phyloP scores from a whole-genome alignment of 1,140 invertebrate species.

The Drosophila gunungcola region DNA sequence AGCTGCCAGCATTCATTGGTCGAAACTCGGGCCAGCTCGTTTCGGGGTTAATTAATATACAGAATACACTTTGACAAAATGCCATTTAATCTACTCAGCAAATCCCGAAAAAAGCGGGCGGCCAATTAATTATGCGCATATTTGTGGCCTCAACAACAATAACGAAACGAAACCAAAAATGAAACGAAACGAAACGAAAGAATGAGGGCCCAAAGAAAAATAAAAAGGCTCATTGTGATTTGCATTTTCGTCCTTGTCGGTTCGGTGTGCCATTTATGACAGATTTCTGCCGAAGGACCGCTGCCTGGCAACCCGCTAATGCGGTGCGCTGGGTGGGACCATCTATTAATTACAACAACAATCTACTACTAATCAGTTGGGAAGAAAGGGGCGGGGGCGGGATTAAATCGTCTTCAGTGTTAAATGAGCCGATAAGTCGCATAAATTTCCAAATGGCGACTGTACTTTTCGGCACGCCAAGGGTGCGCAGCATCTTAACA shows the following conservation, averaged over 20 bases:
- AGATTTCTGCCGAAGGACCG: constrained; percentile 42
- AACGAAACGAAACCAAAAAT: not conserved
- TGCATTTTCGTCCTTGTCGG: constrained; percentile 55
- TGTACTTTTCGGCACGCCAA: constrained; percentile 21
- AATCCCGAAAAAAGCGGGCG: constrained; percentile 35
- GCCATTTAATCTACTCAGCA: constrained; percentile 77
- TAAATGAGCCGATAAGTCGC: constrained; percentile 68
- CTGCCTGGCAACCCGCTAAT: constrained; percentile 14
- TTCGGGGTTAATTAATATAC: constrained; percentile 71
- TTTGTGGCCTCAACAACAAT: constrained; percentile 60
- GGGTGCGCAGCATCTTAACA: not conserved
- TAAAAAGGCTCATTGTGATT: constrained; percentile 73
- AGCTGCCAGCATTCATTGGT: constrained; percentile 1
- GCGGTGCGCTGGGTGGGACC: constrained; percentile 24
- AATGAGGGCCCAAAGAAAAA: not conserved
- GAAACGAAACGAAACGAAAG: not conserved
- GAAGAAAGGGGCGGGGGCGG: not conserved
- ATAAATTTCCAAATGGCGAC: constrained; percentile 51
- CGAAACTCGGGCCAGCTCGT: constrained; percentile 1
- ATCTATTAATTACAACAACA: constrained; percentile 73
- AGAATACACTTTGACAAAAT: constrained; percentile 74
- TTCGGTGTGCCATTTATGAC: constrained; percentile 67
- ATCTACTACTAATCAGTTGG: constrained; percentile 65
- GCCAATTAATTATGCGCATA: constrained; percentile 79
- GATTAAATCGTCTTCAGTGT: constrained; percentile 38